These are phyloP conservation scores for Porites divaricata DNA, from an alignment of 92 coral and sea anemone genomes.

Conservation along the genomic window DNA sequence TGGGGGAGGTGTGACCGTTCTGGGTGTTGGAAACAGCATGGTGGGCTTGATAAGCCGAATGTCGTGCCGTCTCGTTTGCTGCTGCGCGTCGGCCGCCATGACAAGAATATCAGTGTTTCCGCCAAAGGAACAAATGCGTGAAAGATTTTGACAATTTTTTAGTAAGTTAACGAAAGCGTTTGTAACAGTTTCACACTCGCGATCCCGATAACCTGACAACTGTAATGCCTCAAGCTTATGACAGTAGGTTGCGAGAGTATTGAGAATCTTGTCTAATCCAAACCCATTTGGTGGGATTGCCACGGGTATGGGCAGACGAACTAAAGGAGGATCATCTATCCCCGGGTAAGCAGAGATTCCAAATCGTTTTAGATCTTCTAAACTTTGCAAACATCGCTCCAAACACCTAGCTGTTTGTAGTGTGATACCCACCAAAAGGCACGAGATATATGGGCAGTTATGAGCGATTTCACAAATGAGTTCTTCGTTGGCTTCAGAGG, in stretches of 20 bases:
- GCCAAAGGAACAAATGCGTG: constrained; percentile 62
- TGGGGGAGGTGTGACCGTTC: constrained; percentile 75
- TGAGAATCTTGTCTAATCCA: constrained; percentile 64
- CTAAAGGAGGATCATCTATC: constrained; percentile 10
- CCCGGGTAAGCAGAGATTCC: constrained; percentile 63
- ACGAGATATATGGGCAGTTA: constrained; percentile 43
- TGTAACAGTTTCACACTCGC: constrained; percentile 58
- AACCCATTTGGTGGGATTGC: constrained; percentile 55
- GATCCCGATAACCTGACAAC: constrained; percentile 66
- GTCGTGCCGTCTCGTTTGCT: constrained; percentile 52
- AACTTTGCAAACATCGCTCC: constrained; percentile 60
- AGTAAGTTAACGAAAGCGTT: constrained; percentile 70
- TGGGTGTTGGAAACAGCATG: constrained; percentile 77
- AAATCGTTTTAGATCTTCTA: constrained; percentile 65
- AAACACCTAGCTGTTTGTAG: constrained; percentile 55
- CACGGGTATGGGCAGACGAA: neutral
- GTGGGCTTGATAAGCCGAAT: constrained; percentile 76
- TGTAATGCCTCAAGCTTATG: constrained; percentile 73
- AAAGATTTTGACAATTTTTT: constrained; percentile 53
- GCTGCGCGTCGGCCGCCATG: constrained; percentile 75
- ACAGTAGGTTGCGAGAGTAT: constrained; percentile 61
- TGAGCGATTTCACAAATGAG: constrained; percentile 50
- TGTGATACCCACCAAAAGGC: constrained; percentile 47
- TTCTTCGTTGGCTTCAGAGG: constrained; percentile 50
- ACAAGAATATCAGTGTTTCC: constrained; percentile 76